Base-by-base conservation (phyloP, 2,797 vertebrate species). In the Leptoclinus maculatus region DNA sequence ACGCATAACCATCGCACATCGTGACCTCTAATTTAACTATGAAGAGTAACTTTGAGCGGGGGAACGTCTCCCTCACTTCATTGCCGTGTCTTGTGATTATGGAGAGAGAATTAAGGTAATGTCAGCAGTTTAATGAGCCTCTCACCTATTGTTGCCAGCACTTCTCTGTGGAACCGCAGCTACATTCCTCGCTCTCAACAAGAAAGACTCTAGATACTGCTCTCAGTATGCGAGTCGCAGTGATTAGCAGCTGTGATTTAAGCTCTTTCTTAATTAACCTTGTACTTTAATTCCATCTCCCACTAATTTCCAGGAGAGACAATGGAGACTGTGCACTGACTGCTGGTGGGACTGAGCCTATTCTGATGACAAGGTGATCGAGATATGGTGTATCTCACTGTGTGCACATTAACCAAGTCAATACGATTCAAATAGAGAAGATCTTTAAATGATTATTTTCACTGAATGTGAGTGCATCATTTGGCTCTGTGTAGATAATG, bases 181-280 rank as follows among this genome's bases (percentile, higher is more conserved):
- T 72, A 71, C 19, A 49, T 49, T 85, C 67, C 53, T 78, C 41
- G 43, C 87, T 86, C 75, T 83, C 63, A 78, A 77, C 77, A 66
- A 86, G 88, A 87, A 56, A 63, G 69, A 88, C 75, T 76, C 86
- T 34, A 89, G 87, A 88, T 85, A 86, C 66, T 65, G 77, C 72
- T 88, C 85, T 90, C 69, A 21, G 36, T 85, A 79, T 84, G 79
- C 79, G 89, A 85, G 80, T 86, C 79, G 66, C 79, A 74, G 80
- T 84, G 91, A 95, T 95, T 91, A 94, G 86, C 84, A 84, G 86
- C 87, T 82, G 85, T 87, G 91, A 93, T 93, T 95, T 91, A 92
- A 93, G 91, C 91, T 92, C 84, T 86, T 92, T 92, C 84, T 92
- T 95, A 95, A 95, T 95, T 95, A 95, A 95, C 94, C 93, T 91